phyloP scores from a whole-genome alignment of 92 coral and sea anemone species.

The Pocillopora meandrina region DNA sequence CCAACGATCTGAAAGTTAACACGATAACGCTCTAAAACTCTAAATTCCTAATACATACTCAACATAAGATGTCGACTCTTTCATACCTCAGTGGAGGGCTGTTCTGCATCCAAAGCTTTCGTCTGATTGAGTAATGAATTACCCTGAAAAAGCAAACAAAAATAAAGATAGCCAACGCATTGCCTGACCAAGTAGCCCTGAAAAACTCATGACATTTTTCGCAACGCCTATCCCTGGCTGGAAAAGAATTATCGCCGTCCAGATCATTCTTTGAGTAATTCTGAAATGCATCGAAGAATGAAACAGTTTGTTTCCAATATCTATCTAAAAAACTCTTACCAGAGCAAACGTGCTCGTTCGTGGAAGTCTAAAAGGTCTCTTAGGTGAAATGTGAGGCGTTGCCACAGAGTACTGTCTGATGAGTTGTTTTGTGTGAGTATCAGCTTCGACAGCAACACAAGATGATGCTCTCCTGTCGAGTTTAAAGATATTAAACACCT shows the following conservation, averaged over 20 bases:
- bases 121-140: conserved; percentile 93
- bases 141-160: conserved; percentile 53
- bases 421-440: conserved; percentile 56
- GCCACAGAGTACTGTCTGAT: conserved; percentile 77
- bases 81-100: conserved; percentile 32
- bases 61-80: too few relatives aligned
- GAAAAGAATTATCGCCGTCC: too few relatives aligned
- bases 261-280: too few relatives aligned
- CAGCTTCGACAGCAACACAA: conserved; percentile 48
- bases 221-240: too few relatives aligned
- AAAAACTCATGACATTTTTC: background rate
- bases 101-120: conserved; percentile 66
- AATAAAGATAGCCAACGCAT: too few relatives aligned
- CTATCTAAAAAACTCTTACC: conserved; percentile 40
- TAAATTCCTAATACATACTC: too few relatives aligned
- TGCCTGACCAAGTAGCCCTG: too few relatives aligned
- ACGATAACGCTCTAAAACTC: too few relatives aligned
- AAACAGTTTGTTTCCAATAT: too few relatives aligned
- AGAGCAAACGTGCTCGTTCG: conserved; percentile 55
- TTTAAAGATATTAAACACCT: background rate
- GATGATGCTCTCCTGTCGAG: conserved; percentile 71
- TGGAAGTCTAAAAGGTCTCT: conserved; percentile 88
- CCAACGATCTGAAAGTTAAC: too few relatives aligned
- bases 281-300: too few relatives aligned
- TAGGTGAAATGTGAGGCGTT: conserved; percentile 63